phyloP scores from a whole-genome alignment of 2,888 invertebrate genomes.

The Eristalis pertinax region DNA sequence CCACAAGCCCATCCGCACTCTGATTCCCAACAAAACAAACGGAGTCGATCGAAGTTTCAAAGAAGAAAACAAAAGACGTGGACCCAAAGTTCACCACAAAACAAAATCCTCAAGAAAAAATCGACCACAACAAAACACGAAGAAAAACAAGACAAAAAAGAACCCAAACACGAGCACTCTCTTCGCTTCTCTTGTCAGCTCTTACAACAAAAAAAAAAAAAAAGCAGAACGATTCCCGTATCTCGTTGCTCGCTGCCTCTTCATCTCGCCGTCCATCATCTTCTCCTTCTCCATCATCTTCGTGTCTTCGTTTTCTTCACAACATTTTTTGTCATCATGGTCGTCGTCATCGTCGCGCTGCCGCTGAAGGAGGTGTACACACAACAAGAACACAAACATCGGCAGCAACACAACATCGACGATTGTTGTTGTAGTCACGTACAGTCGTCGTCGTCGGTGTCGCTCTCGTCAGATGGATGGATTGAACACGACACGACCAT shows the following conservation, averaged over 20 bases:
- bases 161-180: background rate
- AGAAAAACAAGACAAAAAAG: background rate
- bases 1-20: no score
- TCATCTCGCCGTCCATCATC: background rate
- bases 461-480: background rate
- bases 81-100: background rate
- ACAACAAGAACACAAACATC: constrained; percentile 27
- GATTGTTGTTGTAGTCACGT: background rate
- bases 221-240: background rate
- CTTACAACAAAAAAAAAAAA: background rate
- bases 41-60: background rate
- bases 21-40: background rate
- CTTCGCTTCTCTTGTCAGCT: background rate
- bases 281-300: background rate
- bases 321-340: constrained; percentile 28
- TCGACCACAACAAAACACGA: constrained; percentile 8
- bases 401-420: background rate
- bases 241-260: background rate
- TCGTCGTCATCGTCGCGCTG: background rate
- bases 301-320: background rate
- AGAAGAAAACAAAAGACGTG: background rate
- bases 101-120: constrained; percentile 8
- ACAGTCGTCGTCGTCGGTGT: background rate
- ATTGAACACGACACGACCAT: constrained; percentile 5
- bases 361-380: constrained; percentile 19